Conservation (phyloP, 2,113 vertebrate species). For the Danionella cerebrum region DNA sequence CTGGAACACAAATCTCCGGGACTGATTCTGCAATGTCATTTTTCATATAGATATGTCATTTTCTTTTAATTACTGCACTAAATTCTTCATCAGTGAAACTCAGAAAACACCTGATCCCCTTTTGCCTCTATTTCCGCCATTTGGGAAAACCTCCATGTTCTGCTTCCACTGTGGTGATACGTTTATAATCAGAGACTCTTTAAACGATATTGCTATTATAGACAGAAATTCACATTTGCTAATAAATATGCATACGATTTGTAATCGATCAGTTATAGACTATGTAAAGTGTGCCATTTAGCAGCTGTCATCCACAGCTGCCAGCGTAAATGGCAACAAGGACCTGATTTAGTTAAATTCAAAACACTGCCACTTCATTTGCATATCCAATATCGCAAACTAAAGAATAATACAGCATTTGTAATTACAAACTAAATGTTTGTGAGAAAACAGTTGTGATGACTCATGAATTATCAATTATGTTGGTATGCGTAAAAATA, state of each 20-base stretch:
- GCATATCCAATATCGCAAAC: not conserved
- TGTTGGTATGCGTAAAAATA: no score
- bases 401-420: no score
- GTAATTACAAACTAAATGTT: no score
- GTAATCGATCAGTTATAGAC: slow-evolving; percentile 6
- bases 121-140: not conserved
- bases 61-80: not conserved
- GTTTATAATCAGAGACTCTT: slow-evolving; percentile 23
- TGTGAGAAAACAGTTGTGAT: no score
- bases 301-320: not conserved
- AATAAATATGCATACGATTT: slow-evolving; percentile 9
- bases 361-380: not conserved
- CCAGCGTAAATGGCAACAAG: not conserved
- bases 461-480: no score
- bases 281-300: slow-evolving; percentile 1
- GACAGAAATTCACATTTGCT: not conserved
- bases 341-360: not conserved
- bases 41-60: no score
- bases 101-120: not conserved
- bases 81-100: not conserved
- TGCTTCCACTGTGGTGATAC: slow-evolving; percentile 6
- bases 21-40: no score
- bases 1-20: no score
- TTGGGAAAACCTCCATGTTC: not conserved
- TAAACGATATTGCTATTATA: not conserved